Conservation (phyloP, 2,888 invertebrate genomes). For the Mesorhabditis spiculigera region DNA sequence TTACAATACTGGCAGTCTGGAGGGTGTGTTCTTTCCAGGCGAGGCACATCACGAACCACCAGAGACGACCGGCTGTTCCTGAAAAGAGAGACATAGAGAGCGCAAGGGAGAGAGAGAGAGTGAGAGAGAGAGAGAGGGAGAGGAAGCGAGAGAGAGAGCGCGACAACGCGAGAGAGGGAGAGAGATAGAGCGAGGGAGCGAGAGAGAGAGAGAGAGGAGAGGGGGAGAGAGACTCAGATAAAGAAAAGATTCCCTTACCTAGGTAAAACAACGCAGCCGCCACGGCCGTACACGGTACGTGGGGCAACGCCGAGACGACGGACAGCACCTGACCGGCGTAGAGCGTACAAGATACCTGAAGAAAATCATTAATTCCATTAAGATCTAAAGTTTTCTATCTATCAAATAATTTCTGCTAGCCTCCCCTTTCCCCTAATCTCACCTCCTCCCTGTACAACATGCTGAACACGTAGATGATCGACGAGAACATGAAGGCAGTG, state of each 20-base stretch:
- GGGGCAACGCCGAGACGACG: slow-evolving; percentile 29
- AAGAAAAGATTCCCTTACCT: slow-evolving; percentile 25
- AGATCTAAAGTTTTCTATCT: too few relatives aligned
- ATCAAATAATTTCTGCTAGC: too few relatives aligned
- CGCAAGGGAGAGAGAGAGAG: too few relatives aligned
- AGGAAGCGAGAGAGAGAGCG: too few relatives aligned
- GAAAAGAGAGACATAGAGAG: background rate
- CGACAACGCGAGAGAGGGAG: too few relatives aligned
- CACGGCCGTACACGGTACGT: slow-evolving; percentile 31
- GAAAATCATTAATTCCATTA: background rate
- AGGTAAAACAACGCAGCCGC: slow-evolving; percentile 60
- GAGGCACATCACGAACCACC: slow-evolving; percentile 77
- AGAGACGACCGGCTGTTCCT: slow-evolving; percentile 59
- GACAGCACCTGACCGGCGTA: slow-evolving; percentile 32
- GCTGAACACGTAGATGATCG: slow-evolving; percentile 62
- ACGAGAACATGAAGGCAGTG: slow-evolving; percentile 66
- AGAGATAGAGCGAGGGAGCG: too few relatives aligned
- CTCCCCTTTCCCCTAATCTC: background rate
- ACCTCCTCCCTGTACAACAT: slow-evolving; percentile 61
- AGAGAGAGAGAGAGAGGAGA: too few relatives aligned
- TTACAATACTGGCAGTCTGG: slow-evolving; percentile 20
- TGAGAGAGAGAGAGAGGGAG: too few relatives aligned
- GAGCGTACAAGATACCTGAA: slow-evolving; percentile 38
- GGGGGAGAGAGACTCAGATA: too few relatives aligned
- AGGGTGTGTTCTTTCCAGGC: slow-evolving; percentile 31